Evolutionary conservation across 2,888 invertebrate species (phyloP).

Genomic region (Baccha elongata): DNA sequence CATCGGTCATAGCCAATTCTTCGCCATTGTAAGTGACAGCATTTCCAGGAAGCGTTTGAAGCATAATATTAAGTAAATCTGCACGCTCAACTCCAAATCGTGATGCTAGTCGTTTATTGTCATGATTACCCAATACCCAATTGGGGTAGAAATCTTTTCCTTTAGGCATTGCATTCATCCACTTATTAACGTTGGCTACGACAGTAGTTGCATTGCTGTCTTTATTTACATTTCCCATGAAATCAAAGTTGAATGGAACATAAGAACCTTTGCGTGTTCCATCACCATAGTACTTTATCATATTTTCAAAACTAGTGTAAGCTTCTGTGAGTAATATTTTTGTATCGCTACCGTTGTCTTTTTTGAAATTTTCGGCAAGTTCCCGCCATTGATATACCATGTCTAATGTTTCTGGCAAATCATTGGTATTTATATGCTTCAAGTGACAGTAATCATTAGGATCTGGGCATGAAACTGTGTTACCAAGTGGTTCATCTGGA

Average conservation of each 20-base stretch:
- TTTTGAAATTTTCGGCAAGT: constrained; percentile 84
- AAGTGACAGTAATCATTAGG: constrained; percentile 84
- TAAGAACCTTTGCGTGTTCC: constrained; percentile 83
- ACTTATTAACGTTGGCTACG: constrained; percentile 83
- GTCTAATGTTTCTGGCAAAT: constrained; percentile 85
- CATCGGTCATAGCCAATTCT: constrained; percentile 87
- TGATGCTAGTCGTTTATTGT: constrained; percentile 87
- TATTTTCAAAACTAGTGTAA: constrained; percentile 83
- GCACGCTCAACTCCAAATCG: constrained; percentile 87
- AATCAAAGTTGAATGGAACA: constrained; percentile 87
- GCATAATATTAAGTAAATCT: constrained; percentile 92
- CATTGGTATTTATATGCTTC: constrained; percentile 85
- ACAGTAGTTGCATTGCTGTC: constrained; percentile 83
- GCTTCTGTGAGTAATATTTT: constrained; percentile 86
- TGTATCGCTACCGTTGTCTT: constrained; percentile 80
- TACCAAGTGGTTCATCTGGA: constrained; percentile 82
- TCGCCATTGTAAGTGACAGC: constrained; percentile 94
- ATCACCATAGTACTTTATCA: constrained; percentile 85
- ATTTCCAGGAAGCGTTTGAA: constrained; percentile 91
- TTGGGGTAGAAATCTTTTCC: constrained; percentile 77
- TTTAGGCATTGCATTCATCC: constrained; percentile 84
- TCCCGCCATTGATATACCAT: constrained; percentile 87
- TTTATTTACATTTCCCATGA: constrained; percentile 82
- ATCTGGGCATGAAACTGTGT: constrained; percentile 83
- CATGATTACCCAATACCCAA: constrained; percentile 88